Evolutionary conservation across 2,113 vertebrate genomes (phyloP), one percentile per base, ranked within the genome.

Genomic region (Spheniscus mendiculus): DNA sequence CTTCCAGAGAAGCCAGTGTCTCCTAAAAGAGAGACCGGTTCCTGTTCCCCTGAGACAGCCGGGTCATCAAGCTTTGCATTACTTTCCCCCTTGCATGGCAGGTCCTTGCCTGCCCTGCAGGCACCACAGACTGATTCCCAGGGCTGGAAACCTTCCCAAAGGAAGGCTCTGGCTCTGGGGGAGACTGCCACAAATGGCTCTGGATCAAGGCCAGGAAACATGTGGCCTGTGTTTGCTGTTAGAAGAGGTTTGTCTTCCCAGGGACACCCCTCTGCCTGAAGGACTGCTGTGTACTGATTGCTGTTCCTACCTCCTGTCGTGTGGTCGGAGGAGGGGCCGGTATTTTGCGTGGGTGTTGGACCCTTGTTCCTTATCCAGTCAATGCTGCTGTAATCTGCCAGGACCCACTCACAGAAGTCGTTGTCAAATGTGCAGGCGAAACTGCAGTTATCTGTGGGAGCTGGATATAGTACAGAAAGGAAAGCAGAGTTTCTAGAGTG

Each of bases 351-450:
- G 32, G 98, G 98, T 0, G 99, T 99, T 45, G 98, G 77, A 26
- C 99, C 99, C 61, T 97, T 98, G 89, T 96, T 89, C 94, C 98
- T 98, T 87, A 87, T 98, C 99, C 99, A 99, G 84, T 99, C 97
- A 96, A 98, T 98, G 94, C 97, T 98, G 93, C 98, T 98, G 71
- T 86, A 96, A 42, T 97, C 62, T 32, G 97, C 92, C 90, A 97
- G 98, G 36, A 96, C 82, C 99, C 98, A 99, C 10, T 89, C 97
- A 94, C 99, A 99, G 40, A 98, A 59, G 58, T 93, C 93, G 0
- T 71, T 44, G 22, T 99, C 98, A 26, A 99, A 99, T 1, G 96
- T 84, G 83, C 97, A 98, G 65, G 52, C 6, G 18, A 95, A 61
- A n/a, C 72, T 25, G 73, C 97, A 97, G 29, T 27, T 71, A 50